Percentiles rank a stretch among this genome's conserved stretches.
These are phyloP conservation scores for Dendropsophus ebraccatus DNA, from an alignment of 2,113 vertebrate species.

Conservation along the genomic window DNA sequence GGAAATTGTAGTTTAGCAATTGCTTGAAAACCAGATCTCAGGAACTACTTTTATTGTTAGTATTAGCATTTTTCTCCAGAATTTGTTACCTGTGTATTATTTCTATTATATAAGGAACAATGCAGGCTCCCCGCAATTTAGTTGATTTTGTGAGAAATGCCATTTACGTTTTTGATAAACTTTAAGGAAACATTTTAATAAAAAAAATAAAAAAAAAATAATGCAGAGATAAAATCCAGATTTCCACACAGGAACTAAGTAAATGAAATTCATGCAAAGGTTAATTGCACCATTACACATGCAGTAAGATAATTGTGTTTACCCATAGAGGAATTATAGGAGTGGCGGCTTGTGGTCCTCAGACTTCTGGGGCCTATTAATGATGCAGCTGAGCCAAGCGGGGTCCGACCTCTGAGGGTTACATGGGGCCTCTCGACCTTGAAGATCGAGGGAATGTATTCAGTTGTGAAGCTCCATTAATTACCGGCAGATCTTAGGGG, in stretches of 20 bases:
- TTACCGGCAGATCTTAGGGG: conserved; percentile 23
- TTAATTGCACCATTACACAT: neutral
- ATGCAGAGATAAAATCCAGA: neutral
- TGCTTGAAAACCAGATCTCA: no score
- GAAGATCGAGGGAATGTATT: neutral
- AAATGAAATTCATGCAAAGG: neutral
- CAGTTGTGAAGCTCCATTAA: conserved; percentile 7
- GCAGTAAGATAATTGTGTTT: neutral
- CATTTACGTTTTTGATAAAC: no score
- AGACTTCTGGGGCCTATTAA: neutral
- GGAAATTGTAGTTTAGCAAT: no score
- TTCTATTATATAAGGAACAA: no score
- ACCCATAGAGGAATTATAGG: neutral
- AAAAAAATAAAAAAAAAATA: no score
- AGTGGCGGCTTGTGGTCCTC: neutral
- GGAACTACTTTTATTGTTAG: no score
- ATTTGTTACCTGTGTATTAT: no score
- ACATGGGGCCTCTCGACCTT: conserved; percentile 1
- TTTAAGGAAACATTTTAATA: neutral
- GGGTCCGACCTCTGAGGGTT: conserved; percentile 15
- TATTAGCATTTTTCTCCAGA: no score
- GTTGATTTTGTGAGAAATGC: no score
- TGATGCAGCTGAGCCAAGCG: neutral
- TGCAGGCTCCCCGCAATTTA: no score
- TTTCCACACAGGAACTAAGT: neutral